Percentiles rank a stretch among this genome's conserved stretches.
These are phyloP conservation scores for Drosophila fuyamai DNA, from an alignment of 1,140 invertebrate genomes.

Conservation along the genomic window DNA sequence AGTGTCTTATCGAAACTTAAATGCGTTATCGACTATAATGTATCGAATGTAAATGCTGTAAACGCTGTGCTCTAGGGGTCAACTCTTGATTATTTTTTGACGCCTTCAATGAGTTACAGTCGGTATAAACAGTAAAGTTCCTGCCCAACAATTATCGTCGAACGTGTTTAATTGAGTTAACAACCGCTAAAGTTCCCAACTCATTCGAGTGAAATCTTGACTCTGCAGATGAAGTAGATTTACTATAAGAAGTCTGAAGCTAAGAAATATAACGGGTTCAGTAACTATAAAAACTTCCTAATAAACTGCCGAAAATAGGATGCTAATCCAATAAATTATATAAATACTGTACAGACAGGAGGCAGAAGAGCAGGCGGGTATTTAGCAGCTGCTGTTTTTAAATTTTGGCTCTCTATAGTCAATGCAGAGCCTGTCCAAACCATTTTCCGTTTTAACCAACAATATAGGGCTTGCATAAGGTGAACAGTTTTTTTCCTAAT, in stretches of 20 bases:
- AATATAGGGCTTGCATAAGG: neutral
- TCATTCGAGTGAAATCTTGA: too few species aligned
- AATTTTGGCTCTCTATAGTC: too few species aligned
- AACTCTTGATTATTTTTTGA: neutral
- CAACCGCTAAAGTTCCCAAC: too few species aligned
- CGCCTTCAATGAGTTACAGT: too few species aligned
- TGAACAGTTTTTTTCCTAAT: neutral
- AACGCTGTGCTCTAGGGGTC: slow-evolving; percentile 33
- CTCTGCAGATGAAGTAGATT: neutral
- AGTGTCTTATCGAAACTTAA: slow-evolving; percentile 41
- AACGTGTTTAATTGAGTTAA: neutral
- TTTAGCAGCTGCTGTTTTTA: too few species aligned
- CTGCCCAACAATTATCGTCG: too few species aligned
- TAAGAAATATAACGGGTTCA: slow-evolving; percentile 2
- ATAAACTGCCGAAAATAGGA: neutral
- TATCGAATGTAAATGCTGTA: slow-evolving; percentile 67
- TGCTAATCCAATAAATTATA: slow-evolving; percentile 2
- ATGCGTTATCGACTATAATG: slow-evolving; percentile 61
- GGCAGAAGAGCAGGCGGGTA: slow-evolving; percentile 3
- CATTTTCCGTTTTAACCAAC: too few species aligned
- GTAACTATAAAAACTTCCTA: neutral
- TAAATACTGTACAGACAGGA: too few species aligned
- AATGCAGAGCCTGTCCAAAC: too few species aligned
- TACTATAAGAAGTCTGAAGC: neutral
- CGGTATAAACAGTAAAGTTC: too few species aligned